Evolutionary conservation across 1,140 invertebrate species (phyloP), one percentile per base, ranked within the genome.

Genomic region (Sinonovacula constricta): DNA sequence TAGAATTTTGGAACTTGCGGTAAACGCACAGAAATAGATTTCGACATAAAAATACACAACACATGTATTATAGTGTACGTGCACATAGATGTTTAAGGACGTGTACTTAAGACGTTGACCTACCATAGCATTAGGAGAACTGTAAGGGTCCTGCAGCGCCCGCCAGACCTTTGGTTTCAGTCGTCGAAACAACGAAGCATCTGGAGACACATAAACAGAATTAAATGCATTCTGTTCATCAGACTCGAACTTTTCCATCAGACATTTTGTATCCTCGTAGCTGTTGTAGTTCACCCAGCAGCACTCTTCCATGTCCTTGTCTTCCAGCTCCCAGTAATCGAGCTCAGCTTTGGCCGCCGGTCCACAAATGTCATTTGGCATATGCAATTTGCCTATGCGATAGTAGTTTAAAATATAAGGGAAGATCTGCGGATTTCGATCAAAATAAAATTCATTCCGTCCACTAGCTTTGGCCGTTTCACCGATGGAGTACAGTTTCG

Each of bases 371-470:
- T 99, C 97, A 92, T 97, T 98, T 39, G 98, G 98, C 91, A 98
- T 99, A 91, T 99, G 97, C 51, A 99, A 92, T 90, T 99, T 99
- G 4, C 98, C 98, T n/a, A 98, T 99, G 51, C 98, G 94, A 90
- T 99, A 99, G 88, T 98, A 99, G 89, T 99, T 99, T 74, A 99
- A 93, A 87, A 99, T 99, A 89, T 99, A 97, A 62, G 97, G 94
- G 91, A 99, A 99, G 85, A 99, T 97, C 88, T 99, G 98, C 34
- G 98, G 98, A 92, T 99, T 98, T 87, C 98, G 94, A 91, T 99
- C 98, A 91, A 99, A 99, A 92, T 99, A 99, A 91, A 99, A 99
- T 91, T 99, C 97, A 14, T 59, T 70, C n/a, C 56, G 49, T 24
- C 69, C 80, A 22, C 49, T 70, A 4, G 56, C 59, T 60, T 67